Evolutionary conservation across 2,888 invertebrate genomes (phyloP).

Genomic region (Lamellibrachia satsuma): DNA sequence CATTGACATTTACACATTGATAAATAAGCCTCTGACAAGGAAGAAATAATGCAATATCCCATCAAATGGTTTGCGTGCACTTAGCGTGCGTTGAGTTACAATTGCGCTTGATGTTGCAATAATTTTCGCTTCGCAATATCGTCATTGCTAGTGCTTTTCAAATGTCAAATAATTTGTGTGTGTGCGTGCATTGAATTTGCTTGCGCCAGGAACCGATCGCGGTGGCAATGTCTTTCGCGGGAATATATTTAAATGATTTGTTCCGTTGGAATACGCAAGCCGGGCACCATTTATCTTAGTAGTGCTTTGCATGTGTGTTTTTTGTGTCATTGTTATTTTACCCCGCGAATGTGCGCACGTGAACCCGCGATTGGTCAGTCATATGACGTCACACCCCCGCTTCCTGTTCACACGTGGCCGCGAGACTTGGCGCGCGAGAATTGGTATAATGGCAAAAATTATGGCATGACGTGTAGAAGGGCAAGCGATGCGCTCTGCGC

Average conservation of each 20-base stretch:
- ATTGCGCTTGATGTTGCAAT: neutral
- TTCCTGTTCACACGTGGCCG: neutral
- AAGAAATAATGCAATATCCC: neutral
- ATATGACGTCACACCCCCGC: neutral
- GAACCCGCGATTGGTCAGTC: neutral
- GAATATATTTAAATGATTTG: neutral
- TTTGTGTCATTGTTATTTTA: neutral
- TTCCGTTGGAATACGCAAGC: neutral
- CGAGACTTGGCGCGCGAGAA: neutral
- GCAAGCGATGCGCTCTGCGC: neutral
- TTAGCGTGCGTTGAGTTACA: neutral
- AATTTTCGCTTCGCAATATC: neutral
- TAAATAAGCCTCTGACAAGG: neutral
- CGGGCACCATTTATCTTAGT: neutral
- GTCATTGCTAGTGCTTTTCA: neutral
- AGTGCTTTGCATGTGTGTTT: neutral
- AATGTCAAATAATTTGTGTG: neutral
- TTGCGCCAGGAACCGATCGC: neutral
- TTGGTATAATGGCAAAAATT: neutral
- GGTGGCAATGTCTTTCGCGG: neutral
- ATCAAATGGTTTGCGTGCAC: neutral
- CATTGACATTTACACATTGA: neutral
- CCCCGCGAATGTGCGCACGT: neutral
- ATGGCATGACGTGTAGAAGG: neutral
- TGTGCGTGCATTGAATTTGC: neutral